These are phyloP conservation scores for Eumaeus atala DNA, from an alignment of 1,140 invertebrate species.

Conservation along the genomic window DNA sequence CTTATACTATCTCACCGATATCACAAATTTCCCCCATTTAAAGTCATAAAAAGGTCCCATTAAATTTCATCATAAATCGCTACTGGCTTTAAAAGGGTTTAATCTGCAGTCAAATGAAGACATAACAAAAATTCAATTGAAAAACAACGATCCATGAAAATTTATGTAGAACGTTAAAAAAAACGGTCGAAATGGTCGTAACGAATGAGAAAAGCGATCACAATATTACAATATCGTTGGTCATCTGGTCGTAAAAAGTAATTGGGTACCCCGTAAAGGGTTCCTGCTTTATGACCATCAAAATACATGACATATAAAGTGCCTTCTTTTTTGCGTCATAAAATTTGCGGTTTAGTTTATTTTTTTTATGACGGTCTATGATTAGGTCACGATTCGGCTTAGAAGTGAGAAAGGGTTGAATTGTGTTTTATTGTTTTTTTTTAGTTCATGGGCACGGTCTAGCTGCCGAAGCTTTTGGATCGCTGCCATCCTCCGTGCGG, in stretches of 20 bases:
- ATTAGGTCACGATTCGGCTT: slow-evolving; percentile 7
- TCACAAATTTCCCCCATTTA: too few species aligned
- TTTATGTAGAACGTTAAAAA: slow-evolving; percentile 3
- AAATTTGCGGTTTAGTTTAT: slow-evolving; percentile 21
- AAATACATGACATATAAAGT: slow-evolving; percentile 62
- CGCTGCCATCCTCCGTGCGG: too few species aligned
- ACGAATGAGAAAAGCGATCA: too few species aligned
- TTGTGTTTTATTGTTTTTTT: too few species aligned
- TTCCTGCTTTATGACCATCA: slow-evolving; percentile 55
- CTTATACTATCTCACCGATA: too few species aligned
- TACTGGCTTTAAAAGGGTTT: slow-evolving; percentile 1
- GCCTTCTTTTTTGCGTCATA: slow-evolving; percentile 12
- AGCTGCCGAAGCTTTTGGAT: too few species aligned
- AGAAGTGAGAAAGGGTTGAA: neutral
- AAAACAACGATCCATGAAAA: slow-evolving; percentile 2
- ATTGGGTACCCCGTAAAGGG: slow-evolving; percentile 63
- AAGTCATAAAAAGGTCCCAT: neutral
- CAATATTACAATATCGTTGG: slow-evolving; percentile 33
- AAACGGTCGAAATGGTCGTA: slow-evolving; percentile 1
- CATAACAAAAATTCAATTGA: slow-evolving; percentile 6
- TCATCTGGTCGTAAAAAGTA: slow-evolving; percentile 58
- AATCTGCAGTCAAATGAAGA: neutral
- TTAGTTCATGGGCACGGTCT: too few species aligned
- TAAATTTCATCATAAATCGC: neutral
- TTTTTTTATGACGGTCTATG: slow-evolving; percentile 37